These are phyloP conservation scores for Colius striatus DNA, from an alignment of 2,113 vertebrate genomes.

Conservation along the genomic window DNA sequence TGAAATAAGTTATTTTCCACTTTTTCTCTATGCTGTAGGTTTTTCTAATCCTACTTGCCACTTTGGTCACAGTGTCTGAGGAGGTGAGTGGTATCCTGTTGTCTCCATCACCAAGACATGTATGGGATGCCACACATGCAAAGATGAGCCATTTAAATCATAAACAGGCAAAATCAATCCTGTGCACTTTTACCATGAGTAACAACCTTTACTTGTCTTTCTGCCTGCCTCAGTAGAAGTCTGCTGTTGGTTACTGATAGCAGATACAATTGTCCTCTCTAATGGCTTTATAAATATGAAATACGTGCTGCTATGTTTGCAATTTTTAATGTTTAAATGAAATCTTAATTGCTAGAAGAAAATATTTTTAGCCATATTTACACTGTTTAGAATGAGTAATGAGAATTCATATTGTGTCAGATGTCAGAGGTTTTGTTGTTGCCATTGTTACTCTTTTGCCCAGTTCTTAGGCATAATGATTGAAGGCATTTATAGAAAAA, in stretches of 20 bases:
- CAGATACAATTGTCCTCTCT: not conserved
- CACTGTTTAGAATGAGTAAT: not conserved
- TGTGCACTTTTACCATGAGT: not conserved
- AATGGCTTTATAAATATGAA: not conserved
- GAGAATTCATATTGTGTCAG: not conserved
- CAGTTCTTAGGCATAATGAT: not conserved
- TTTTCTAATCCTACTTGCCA: not conserved
- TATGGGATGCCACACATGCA: accelerated
- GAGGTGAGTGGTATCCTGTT: not conserved
- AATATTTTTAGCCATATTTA: conserved; percentile 38
- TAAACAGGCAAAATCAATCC: not conserved
- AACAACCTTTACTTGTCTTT: not conserved
- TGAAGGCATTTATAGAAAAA: not conserved
- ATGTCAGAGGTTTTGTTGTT: not conserved
- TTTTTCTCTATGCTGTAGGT: not conserved
- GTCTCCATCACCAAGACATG: not conserved
- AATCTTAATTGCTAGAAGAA: conserved; percentile 26
- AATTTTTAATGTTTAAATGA: conserved; percentile 21
- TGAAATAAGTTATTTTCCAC: not conserved
- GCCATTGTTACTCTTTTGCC: not conserved
- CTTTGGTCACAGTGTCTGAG: not conserved
- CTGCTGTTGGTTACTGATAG: not conserved
- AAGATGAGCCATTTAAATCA: not conserved
- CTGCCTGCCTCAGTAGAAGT: not conserved
- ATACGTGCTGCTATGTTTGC: conserved; percentile 21